Conservation (phyloP, 2,113 vertebrate genomes). For the Eptesicus fuscus region DNA sequence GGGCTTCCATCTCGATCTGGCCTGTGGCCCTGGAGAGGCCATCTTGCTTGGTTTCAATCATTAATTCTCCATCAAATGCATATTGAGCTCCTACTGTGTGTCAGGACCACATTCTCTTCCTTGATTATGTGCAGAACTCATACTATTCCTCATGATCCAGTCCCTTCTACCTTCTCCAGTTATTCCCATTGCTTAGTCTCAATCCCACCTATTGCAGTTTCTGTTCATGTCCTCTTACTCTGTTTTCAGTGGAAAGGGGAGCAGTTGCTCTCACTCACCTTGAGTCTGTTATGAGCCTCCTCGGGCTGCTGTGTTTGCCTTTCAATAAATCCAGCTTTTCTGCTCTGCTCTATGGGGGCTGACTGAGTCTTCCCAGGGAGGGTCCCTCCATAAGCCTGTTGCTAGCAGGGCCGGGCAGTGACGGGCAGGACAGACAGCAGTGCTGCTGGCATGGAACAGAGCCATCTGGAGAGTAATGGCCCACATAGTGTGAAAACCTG, state of each 20-base stretch:
- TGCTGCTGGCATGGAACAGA: neutral
- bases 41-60: neutral
- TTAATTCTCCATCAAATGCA: neutral
- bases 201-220: neutral
- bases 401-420: neutral
- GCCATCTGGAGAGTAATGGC: neutral
- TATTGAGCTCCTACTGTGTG: neutral
- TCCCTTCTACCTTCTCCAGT: neutral
- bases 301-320: conserved; percentile 20
- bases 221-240: conserved; percentile 27
- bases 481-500: neutral
- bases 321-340: conserved; percentile 27
- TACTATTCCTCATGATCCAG: neutral
- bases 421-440: neutral
- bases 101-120: neutral
- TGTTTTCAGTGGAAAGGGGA: conserved; percentile 31
- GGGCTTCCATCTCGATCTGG: neutral
- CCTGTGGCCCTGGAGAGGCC: neutral
- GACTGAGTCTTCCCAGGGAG: neutral
- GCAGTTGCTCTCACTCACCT: neutral
- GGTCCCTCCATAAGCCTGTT: neutral
- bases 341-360: neutral
- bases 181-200: neutral
- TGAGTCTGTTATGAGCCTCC: neutral
- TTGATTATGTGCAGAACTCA: neutral